Percentiles rank a stretch among this genome's conserved stretches.
phyloP scores from a whole-genome alignment of 2,888 invertebrate genomes.

The Anarsia innoxiella region DNA sequence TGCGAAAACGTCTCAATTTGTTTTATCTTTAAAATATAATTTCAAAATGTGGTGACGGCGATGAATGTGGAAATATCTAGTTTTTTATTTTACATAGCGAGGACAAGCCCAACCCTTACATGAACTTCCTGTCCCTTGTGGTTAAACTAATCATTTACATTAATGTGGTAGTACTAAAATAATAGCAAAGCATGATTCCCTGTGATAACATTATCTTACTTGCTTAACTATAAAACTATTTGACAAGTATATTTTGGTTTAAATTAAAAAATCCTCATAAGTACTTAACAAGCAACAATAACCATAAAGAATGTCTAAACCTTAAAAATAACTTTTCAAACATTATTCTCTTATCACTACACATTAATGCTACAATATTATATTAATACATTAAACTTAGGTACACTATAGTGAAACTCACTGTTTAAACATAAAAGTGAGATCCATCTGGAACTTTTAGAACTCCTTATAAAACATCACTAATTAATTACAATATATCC shows the following conservation, averaged over 20 bases:
- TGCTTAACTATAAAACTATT: constrained; percentile 19
- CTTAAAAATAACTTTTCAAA: constrained; percentile 25
- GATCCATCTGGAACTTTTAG: constrained; percentile 40
- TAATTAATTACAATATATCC: constrained; percentile 47
- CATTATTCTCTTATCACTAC: constrained; percentile 23
- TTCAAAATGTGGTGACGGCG: no score
- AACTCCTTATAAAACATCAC: constrained; percentile 28
- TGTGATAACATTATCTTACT: constrained; percentile 19
- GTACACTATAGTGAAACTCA: constrained; percentile 23
- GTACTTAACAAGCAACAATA: constrained; percentile 31
- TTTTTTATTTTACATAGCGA: no score
- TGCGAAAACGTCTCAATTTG: no score
- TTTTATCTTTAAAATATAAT: no score
- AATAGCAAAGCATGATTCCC: constrained; percentile 14
- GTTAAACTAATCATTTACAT: neutral
- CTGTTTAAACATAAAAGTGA: constrained; percentile 60
- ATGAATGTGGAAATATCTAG: no score
- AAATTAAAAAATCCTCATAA: constrained; percentile 16
- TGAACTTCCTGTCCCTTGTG: constrained; percentile 8
- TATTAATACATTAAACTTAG: no score
- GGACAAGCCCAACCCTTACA: no score
- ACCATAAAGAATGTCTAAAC: constrained; percentile 31
- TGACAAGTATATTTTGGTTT: constrained; percentile 38
- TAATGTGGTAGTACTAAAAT: neutral
- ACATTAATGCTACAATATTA: no score